Conservation (phyloP, 1,140 invertebrate species). For the Theocolax elegans region DNA sequence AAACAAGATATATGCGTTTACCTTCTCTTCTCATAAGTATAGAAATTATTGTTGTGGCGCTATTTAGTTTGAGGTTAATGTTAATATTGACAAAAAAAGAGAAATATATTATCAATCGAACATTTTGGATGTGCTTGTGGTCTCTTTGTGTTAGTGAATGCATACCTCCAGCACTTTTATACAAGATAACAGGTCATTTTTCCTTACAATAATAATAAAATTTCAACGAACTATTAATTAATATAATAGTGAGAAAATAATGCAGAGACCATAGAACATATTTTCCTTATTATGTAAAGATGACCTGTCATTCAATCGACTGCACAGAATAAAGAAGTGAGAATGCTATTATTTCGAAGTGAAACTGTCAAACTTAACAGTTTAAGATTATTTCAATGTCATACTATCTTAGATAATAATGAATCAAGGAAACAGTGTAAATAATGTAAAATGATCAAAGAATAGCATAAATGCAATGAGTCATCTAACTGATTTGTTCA, state of each 20-base stretch:
- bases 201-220: background rate
- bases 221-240: too few species aligned
- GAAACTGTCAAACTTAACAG: slow-evolving; percentile 20
- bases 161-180: slow-evolving; percentile 17
- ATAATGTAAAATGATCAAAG: slow-evolving; percentile 62
- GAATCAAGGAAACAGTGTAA: slow-evolving; percentile 60
- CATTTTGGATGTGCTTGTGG: slow-evolving; percentile 6
- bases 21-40: slow-evolving; percentile 46
- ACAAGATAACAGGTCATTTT: slow-evolving; percentile 12
- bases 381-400: slow-evolving; percentile 34
- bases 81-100: slow-evolving; percentile 5
- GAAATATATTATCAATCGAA: background rate
- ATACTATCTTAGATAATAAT: slow-evolving; percentile 48
- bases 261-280: too few species aligned
- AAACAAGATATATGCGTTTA: slow-evolving; percentile 2
- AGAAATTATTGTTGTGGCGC: slow-evolving; percentile 47
- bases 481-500: slow-evolving; percentile 57
- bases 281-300: too few species aligned
- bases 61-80: slow-evolving; percentile 30
- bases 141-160: slow-evolving; percentile 18
- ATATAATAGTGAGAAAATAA: too few species aligned
- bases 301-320: slow-evolving; percentile 16
- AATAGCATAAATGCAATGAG: slow-evolving; percentile 60
- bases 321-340: slow-evolving; percentile 14
- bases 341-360: slow-evolving; percentile 2